Percentiles rank a stretch among this genome's conserved stretches.
phyloP scores from a whole-genome alignment of 1,140 invertebrate species.

The Philopotamus ludificatus region DNA sequence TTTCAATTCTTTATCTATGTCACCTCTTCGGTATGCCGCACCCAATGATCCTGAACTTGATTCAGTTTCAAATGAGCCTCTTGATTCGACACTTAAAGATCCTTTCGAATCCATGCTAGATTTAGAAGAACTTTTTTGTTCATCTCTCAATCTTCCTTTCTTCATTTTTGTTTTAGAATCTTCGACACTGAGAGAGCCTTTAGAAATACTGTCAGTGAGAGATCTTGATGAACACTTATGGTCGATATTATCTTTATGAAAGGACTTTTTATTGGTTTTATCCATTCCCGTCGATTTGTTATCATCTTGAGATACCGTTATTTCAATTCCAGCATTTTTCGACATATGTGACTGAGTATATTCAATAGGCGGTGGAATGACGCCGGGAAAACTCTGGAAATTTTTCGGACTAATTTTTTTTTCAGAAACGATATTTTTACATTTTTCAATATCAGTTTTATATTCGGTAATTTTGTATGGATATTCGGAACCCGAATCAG shows the following conservation, averaged over 20 bases:
- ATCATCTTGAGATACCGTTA: conserved; percentile 56
- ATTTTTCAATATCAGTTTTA: too few species aligned
- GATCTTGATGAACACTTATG: conserved; percentile 55
- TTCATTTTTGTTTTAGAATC: conserved; percentile 51
- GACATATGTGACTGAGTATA: conserved; percentile 37
- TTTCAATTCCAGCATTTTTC: conserved; percentile 55
- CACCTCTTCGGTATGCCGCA: conserved; percentile 63
- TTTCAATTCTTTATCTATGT: conserved; percentile 62
- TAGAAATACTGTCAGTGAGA: conserved; percentile 54
- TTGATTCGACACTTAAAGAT: conserved; percentile 63
- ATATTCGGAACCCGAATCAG: conserved; percentile 55
- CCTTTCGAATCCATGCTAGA: conserved; percentile 62
- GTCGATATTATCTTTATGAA: conserved; percentile 50
- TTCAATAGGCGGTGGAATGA: conserved; percentile 14
- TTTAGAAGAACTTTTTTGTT: conserved; percentile 59
- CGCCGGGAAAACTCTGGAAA: too few species aligned
- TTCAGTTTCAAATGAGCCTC: conserved; percentile 68
- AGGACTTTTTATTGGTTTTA: conserved; percentile 48
- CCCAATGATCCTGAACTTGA: conserved; percentile 73
- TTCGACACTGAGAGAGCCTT: conserved; percentile 54
- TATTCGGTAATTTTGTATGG: conserved; percentile 46
- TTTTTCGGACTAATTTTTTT: too few species aligned
- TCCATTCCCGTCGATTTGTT: conserved; percentile 49
- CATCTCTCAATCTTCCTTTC: conserved; percentile 50
- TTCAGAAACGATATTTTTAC: too few species aligned